These are phyloP conservation scores for Tenthredo amoena DNA, from an alignment of 2,888 invertebrate species.

Conservation along the genomic window DNA sequence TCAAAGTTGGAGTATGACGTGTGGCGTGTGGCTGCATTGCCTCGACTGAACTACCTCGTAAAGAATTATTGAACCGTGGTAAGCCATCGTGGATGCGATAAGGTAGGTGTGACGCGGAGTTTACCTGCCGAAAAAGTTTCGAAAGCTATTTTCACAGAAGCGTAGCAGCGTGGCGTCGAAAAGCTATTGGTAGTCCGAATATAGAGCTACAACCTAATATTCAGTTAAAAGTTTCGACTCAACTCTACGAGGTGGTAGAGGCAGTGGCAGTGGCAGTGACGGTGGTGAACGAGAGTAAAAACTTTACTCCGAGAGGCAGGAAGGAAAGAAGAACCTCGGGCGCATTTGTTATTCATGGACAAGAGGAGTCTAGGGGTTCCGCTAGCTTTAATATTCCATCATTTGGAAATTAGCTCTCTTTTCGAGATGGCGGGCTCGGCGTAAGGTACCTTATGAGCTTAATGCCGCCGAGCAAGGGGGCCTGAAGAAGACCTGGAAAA, in stretches of 20 bases:
- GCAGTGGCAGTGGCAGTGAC: constrained; percentile 60
- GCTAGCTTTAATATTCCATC: constrained; percentile 71
- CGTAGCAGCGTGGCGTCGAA: constrained; percentile 56
- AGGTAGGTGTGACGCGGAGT: constrained; percentile 17
- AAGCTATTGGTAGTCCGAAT: constrained; percentile 43
- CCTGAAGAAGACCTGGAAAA: neutral
- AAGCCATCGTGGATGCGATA: constrained; percentile 14
- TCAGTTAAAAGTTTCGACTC: constrained; percentile 75
- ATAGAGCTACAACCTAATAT: constrained; percentile 61
- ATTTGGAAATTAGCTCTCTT: constrained; percentile 54
- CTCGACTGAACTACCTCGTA: constrained; percentile 33
- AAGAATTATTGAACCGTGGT: constrained; percentile 45
- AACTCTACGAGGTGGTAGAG: constrained; percentile 61
- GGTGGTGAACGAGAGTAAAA: constrained; percentile 60
- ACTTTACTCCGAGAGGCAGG: constrained; percentile 3
- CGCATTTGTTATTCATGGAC: constrained; percentile 75
- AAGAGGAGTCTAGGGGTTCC: constrained; percentile 64
- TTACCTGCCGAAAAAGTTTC: constrained; percentile 54
- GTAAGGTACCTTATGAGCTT: constrained; percentile 38
- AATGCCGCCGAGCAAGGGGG: constrained; percentile 26
- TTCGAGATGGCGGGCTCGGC: constrained; percentile 33
- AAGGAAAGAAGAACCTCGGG: constrained; percentile 19
- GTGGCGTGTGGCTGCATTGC: constrained; percentile 17
- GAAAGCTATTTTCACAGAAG: constrained; percentile 55
- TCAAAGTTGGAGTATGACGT: constrained; percentile 38